phyloP scores from a whole-genome alignment of 2,888 invertebrate species.

The Cylindroiulus punctatus region DNA sequence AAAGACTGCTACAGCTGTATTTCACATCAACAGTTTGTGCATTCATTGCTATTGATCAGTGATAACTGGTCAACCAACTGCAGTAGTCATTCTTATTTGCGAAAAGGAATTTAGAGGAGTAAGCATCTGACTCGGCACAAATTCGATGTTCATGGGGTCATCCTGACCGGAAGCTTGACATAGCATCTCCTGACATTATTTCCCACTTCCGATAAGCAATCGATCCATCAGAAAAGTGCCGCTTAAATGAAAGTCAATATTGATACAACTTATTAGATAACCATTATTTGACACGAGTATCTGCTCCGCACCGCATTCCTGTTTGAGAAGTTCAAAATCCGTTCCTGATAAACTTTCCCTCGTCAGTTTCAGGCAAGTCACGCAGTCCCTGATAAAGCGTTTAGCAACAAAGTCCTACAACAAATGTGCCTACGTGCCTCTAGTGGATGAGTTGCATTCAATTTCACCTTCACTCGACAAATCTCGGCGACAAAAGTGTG shows the following conservation, averaged over 20 bases:
- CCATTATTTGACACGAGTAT: not conserved
- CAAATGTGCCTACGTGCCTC: not conserved
- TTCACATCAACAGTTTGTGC: no score
- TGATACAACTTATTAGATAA: slow-evolving; percentile 18
- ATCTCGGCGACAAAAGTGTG: no score
- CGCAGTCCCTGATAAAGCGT: not conserved
- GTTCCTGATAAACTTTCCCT: not conserved
- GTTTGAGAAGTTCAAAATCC: not conserved
- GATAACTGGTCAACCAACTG: no score
- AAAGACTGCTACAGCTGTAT: no score
- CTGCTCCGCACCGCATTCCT: not conserved
- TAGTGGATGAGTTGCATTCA: slow-evolving; percentile 7
- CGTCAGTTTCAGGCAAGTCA: not conserved
- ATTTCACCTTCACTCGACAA: not conserved
- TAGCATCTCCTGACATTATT: not conserved
- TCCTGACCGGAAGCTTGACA: no score
- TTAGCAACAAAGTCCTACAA: not conserved
- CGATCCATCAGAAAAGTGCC: not conserved
- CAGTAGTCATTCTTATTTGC: no score
- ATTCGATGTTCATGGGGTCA: no score
- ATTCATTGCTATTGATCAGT: no score
- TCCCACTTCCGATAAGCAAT: not conserved
- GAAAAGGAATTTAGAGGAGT: no score
- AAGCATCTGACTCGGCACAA: no score
- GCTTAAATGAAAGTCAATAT: not conserved